Evolutionary conservation across 2,888 invertebrate species (phyloP), one percentile per base, ranked within the genome.

Genomic region (Drosophila parthenogenetica): DNA sequence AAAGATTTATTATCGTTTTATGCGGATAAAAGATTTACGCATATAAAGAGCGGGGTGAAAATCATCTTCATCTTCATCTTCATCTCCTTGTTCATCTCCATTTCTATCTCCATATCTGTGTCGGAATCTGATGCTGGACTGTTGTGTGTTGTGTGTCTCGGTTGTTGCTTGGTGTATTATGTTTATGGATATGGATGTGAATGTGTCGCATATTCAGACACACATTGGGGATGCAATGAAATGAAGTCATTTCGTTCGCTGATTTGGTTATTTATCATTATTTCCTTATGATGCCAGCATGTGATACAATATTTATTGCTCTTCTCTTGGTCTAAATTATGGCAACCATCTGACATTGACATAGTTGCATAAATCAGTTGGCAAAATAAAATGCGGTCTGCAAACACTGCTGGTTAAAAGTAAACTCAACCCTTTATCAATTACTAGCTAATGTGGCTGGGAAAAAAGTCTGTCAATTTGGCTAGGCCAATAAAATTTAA

Each of bases 241-340:
- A 86, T 84, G 83, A 86, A 75, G 80, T 75, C 75, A 84, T 84
- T 80, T 71, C 65, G 67, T 43, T 66, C 74, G 84, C 84, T 89
- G 85, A 86, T 89, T 86, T 87, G 87, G 85, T 89, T 86, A 86
- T 86, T 86, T 86, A 86, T 86, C 89, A 89, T 86, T 87, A 84
- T 87, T 87, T 79, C 68, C 71, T 87, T 89, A 83, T 85, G 83
- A 87, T 63, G 79, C 64, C 80, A 71, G 65, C 81, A 87, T 87
- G 75, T 87, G 83, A 87, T 84, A 84, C 86, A 84, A 82, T 86
- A 84, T 84, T 87, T 87, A 84, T 87, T 57, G 72, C 71, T 57
- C 35, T 60, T 40, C 64, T 61, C 46, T 48, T 53, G 17, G 48
- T 45, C 49, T 72, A 72, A 81, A 70, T 78, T 87, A 87, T 85